Percentiles rank a stretch among this genome's conserved stretches.
These are phyloP conservation scores for Echinops telfairi DNA, from an alignment of 2,113 vertebrate genomes.

Conservation along the genomic window DNA sequence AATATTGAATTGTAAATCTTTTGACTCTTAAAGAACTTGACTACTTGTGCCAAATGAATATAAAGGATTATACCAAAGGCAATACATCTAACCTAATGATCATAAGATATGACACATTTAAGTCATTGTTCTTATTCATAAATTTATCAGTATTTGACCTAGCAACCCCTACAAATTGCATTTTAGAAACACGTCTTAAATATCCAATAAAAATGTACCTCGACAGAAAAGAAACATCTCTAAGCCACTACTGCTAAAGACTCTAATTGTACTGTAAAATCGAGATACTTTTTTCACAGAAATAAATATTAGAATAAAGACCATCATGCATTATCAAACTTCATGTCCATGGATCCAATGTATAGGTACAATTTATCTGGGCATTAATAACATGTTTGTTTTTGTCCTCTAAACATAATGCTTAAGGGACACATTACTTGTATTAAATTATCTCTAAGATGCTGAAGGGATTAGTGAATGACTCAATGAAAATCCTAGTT, in stretches of 20 bases:
- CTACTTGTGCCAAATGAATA: not conserved
- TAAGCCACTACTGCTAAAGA: not conserved
- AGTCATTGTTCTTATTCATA: slow-evolving; percentile 13
- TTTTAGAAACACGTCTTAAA: not conserved
- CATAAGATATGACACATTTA: slow-evolving; percentile 6
- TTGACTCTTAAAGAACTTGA: not conserved
- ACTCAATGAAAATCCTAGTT: not conserved
- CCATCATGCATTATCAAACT: not conserved
- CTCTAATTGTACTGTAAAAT: not conserved
- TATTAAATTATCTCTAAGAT: not conserved
- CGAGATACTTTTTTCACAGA: not conserved
- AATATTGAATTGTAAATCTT: not conserved
- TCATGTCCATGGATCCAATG: not conserved
- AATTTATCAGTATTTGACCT: not conserved
- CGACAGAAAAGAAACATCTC: not conserved
- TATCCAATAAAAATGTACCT: not conserved
- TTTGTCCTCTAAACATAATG: not conserved
- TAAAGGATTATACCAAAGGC: not conserved
- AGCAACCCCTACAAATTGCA: not conserved
- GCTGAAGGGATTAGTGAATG: not conserved
- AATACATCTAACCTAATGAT: slow-evolving; percentile 5
- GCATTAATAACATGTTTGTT: slow-evolving; percentile 7
- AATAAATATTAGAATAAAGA: too few species aligned
- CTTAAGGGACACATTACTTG: not conserved
- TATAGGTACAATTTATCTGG: not conserved